Conservation (phyloP, 2,888 invertebrate species). For the Acanthopleura granulata region DNA sequence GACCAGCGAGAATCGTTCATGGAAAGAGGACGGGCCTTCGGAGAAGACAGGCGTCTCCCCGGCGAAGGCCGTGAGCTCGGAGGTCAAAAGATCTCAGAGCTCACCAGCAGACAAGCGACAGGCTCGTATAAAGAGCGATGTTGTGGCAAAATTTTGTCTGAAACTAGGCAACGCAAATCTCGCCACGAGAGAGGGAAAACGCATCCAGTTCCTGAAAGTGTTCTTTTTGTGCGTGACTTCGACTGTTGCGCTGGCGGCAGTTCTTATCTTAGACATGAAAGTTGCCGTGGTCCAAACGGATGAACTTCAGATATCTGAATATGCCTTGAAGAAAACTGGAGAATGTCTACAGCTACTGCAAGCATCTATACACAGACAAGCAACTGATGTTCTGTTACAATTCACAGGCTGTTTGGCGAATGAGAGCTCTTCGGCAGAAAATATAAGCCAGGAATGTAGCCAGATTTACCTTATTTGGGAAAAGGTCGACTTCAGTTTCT, state of each 20-base stretch:
- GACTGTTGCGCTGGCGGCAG: background rate
- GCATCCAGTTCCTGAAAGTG: slow-evolving; percentile 12
- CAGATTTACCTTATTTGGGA: background rate
- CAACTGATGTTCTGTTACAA: background rate
- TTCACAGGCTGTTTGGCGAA: background rate
- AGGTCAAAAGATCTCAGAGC: too few species aligned
- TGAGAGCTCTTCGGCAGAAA: too few species aligned
- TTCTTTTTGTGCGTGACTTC: slow-evolving; percentile 1
- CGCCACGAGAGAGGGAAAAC: background rate
- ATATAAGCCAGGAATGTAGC: too few species aligned
- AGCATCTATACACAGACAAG: background rate
- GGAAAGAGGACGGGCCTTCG: background rate
- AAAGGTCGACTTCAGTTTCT: background rate
- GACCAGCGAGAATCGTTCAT: background rate
- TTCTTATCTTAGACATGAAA: background rate
- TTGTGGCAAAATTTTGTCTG: background rate
- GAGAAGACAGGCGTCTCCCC: too few species aligned
- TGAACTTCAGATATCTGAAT: background rate
- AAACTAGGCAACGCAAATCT: background rate
- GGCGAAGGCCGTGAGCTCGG: too few species aligned
- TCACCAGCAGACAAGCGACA: too few species aligned
- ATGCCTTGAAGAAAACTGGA: background rate
- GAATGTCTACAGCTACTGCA: background rate
- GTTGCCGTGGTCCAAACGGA: background rate
- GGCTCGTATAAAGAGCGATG: background rate